phyloP scores from a whole-genome alignment of 2,113 vertebrate species.

The Anoura caudifer region DNA sequence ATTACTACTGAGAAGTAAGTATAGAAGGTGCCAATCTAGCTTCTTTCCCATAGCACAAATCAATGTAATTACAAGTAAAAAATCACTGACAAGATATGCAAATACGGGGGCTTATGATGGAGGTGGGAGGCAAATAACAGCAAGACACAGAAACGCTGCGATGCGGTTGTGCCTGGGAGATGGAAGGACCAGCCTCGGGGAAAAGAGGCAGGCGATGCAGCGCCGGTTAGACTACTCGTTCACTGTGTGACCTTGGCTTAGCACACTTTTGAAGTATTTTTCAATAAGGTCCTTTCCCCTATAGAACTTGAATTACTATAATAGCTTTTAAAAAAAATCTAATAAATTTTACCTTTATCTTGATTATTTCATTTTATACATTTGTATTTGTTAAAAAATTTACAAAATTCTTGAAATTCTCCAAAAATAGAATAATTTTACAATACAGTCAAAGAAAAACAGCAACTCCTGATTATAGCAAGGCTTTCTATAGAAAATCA shows the following conservation, averaged over 20 bases:
- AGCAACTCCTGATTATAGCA: background rate
- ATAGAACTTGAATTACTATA: background rate
- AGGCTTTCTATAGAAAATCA: background rate
- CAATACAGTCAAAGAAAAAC: background rate
- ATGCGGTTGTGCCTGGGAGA: background rate
- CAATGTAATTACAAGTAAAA: background rate
- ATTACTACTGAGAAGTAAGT: background rate
- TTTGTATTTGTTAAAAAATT: background rate
- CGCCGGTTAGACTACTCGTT: background rate
- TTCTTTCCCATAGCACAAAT: background rate
- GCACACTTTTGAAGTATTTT: background rate
- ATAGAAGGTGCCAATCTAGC: background rate
- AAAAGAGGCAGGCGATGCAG: background rate
- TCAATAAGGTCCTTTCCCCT: background rate
- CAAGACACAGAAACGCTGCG: background rate
- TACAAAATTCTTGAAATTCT: background rate
- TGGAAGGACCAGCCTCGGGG: background rate
- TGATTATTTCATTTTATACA: background rate
- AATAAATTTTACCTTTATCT: background rate
- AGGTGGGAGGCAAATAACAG: background rate
- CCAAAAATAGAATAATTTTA: background rate
- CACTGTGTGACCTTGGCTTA: too few relatives aligned
- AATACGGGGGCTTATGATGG: background rate
- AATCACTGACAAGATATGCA: background rate
- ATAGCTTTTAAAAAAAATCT: background rate